Evolutionary conservation across 2,797 vertebrate species (phyloP).

Genomic region (Takifugu rubripes): DNA sequence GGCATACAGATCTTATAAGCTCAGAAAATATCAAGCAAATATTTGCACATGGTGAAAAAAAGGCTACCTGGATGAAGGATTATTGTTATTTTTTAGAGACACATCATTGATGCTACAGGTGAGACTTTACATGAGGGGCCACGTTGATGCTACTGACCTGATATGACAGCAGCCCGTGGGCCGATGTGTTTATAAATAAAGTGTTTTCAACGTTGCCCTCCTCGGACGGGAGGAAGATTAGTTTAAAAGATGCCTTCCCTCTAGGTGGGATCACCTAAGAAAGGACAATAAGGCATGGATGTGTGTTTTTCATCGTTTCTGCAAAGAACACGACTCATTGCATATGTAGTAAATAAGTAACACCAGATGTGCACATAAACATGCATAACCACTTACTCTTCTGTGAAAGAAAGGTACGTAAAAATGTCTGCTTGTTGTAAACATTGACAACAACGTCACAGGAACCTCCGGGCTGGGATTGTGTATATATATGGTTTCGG

Average conservation of each 20-base stretch:
- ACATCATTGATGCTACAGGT: background rate
- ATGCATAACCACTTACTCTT: constrained; percentile 78
- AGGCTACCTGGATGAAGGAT: too few relatives aligned
- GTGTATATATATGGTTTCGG: constrained; percentile 90
- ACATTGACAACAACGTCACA: constrained; percentile 92
- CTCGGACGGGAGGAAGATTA: constrained; percentile 93
- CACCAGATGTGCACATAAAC: background rate
- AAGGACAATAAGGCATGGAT: constrained; percentile 9
- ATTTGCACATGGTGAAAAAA: too few relatives aligned
- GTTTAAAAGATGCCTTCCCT: constrained; percentile 92
- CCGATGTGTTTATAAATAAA: constrained; percentile 99
- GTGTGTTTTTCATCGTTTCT: background rate
- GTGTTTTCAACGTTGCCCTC: constrained; percentile 93
- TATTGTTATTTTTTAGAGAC: too few relatives aligned
- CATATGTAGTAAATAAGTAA: too few relatives aligned
- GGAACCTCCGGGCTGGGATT: constrained; percentile 92
- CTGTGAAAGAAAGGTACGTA: constrained; percentile 91
- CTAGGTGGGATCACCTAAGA: constrained; percentile 89
- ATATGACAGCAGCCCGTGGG: constrained; percentile 90
- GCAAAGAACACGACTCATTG: background rate
- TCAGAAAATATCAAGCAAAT: too few relatives aligned
- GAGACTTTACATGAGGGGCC: background rate
- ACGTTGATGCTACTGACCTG: constrained; percentile 77
- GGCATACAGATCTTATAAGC: too few relatives aligned
- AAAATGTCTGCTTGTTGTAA: constrained; percentile 93